phyloP scores from a whole-genome alignment of 2,797 vertebrate species.

The Varecia variegata region DNA sequence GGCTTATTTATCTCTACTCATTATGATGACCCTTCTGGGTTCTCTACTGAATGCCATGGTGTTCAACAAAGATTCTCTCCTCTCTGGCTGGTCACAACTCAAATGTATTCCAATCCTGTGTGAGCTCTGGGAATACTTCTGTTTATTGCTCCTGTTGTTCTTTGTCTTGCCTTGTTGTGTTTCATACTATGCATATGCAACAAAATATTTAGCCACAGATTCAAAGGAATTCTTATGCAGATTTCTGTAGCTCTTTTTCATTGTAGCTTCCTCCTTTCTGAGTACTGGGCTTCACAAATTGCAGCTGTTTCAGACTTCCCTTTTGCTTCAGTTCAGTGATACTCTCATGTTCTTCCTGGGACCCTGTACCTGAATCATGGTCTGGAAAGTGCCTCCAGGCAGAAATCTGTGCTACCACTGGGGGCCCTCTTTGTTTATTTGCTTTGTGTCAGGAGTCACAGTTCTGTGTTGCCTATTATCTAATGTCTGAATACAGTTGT shows the following conservation, averaged over 20 bases:
- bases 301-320: background rate
- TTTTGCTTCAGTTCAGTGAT: background rate
- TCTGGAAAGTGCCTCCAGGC: background rate
- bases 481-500: background rate
- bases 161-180: background rate
- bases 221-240: background rate
- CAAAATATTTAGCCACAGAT: background rate
- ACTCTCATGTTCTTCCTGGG: background rate
- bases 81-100: background rate
- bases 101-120: background rate
- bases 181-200: background rate
- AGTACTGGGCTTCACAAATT: background rate
- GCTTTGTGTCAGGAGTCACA: background rate
- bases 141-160: background rate
- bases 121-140: background rate
- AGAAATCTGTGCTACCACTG: background rate
- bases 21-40: background rate
- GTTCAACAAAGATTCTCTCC: background rate
- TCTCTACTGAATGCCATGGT: background rate
- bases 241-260: background rate
- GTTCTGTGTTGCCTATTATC: background rate
- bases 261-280: background rate
- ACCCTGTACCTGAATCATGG: background rate
- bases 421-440: background rate
- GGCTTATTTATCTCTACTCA: background rate